Evolutionary conservation across 2,888 invertebrate species (phyloP), one percentile per base, ranked within the genome.

Genomic region (Pemphredon lugubris): DNA sequence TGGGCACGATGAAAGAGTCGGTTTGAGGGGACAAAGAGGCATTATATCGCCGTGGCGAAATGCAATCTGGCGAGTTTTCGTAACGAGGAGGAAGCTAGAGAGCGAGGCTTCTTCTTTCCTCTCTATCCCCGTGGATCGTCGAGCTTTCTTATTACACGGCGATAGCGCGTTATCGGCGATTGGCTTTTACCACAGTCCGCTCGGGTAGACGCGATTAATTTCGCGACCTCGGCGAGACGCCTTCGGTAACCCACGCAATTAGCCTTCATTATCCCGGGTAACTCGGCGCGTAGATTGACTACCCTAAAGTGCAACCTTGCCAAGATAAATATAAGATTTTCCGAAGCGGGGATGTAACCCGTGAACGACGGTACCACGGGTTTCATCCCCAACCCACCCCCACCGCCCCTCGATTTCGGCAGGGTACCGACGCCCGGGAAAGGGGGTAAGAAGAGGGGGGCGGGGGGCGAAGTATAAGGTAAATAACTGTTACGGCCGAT

Each of bases 231-330:
- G 34, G 20, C 26, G 59, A n/a, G n/a, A n/a, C 13, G 21, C 48
- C 60, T 53, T 48, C 53, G 76, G 65, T 65, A 79, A 73, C 71
- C 75, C 77, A n/a, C 30, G 54, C 70, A 77, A 80, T 77, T 80
- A 77, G 61, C 73, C 53, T 73, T 79, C 71, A 69, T 80, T 79
- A 77, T 71, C 63, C 37, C 53, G 61, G 55, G 66, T 34, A 44
- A 54, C 51, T 37, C 23, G 48, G 5, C 59, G 53, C 48, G 54
- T 34, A 57, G 60, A 77, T 77, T 78, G 70, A 61, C 68, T 72
- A 68, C 13, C 16, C 40, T 44, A 32, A 44, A 60, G 47, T 44
- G 39, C 44, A 53, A 40, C 55, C 55, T 59, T 39, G 54, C 34
- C 37, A 48, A 72, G 69, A 77, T 73, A 73, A 73, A 73, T 75